A percentile compares a stretch with the other conserved stretches of the same genome.
phyloP scores from a whole-genome alignment of 1,140 invertebrate species.

The Leptinotarsa texana region DNA sequence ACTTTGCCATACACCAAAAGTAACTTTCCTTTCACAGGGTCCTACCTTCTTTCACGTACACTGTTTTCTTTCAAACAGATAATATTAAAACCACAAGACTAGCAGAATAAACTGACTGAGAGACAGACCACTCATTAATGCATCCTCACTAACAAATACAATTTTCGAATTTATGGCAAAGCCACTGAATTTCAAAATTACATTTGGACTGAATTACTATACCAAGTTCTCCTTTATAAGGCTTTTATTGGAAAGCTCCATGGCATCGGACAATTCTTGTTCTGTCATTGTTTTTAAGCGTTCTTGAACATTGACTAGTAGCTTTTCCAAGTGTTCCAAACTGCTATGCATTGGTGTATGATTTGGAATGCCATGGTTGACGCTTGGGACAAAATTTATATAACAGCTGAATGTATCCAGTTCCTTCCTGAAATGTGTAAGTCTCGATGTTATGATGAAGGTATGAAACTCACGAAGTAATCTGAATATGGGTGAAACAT shows the following conservation, averaged over 20 bases:
- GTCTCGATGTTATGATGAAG: too few species aligned
- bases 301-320: constrained; percentile 62
- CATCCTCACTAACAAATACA: too few species aligned
- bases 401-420: constrained; percentile 83
- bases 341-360: constrained; percentile 71
- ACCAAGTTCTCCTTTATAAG: background rate
- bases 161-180: too few species aligned
- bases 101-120: too few species aligned
- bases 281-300: constrained; percentile 53
- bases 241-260: constrained; percentile 22
- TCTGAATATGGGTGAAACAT: background rate
- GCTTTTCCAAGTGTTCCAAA: constrained; percentile 70
- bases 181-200: too few species aligned
- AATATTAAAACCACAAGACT: too few species aligned
- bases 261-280: background rate
- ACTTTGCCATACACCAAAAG: too few species aligned
- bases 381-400: constrained; percentile 80
- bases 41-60: too few species aligned
- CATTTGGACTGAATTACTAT: background rate
- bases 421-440: constrained; percentile 67
- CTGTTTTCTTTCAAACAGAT: too few species aligned
- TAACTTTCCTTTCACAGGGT: too few species aligned
- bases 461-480: too few species aligned
- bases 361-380: constrained; percentile 73
- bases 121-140: too few species aligned